phyloP scores from a whole-genome alignment of 1,140 invertebrate genomes.

The Drosophila trapezifrons region DNA sequence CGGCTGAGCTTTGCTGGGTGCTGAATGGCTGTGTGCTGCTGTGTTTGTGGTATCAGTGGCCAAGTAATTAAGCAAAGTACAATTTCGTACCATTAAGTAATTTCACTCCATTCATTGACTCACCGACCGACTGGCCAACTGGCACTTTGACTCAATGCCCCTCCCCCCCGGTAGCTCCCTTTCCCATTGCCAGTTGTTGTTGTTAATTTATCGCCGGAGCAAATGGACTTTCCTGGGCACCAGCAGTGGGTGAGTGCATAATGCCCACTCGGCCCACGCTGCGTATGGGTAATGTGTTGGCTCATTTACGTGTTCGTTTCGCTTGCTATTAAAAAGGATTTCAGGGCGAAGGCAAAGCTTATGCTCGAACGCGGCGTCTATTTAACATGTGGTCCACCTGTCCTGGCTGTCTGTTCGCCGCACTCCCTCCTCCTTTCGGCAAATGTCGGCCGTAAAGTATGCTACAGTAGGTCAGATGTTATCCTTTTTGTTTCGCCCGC shows the following conservation, averaged over 20 bases:
- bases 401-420: background rate
- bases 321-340: conserved; percentile 71
- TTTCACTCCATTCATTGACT: conserved; percentile 80
- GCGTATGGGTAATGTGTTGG: conserved; percentile 68
- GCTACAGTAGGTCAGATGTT: conserved; percentile 54
- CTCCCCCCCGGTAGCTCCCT: background rate
- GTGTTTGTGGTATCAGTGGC: conserved; percentile 63
- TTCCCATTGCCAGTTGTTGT: conserved; percentile 34
- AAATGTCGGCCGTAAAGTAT: conserved; percentile 60
- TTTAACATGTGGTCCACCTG: conserved; percentile 53
- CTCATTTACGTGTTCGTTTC: conserved; percentile 64
- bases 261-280: conserved; percentile 27
- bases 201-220: conserved; percentile 68
- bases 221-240: conserved; percentile 69
- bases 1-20: conserved; percentile 31
- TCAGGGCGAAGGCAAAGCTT: conserved; percentile 41
- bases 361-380: conserved; percentile 54
- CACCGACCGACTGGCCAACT: conserved; percentile 42
- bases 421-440: conserved; percentile 2
- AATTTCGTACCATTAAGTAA: conserved; percentile 83
- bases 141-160: conserved; percentile 42
- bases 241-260: conserved; percentile 38
- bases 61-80: conserved; percentile 83
- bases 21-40: conserved; percentile 14
- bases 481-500: conserved; percentile 28